Evolutionary conservation across 2,888 invertebrate species (phyloP), one percentile per base, ranked within the genome.

Genomic region (Apotomis turbidana): DNA sequence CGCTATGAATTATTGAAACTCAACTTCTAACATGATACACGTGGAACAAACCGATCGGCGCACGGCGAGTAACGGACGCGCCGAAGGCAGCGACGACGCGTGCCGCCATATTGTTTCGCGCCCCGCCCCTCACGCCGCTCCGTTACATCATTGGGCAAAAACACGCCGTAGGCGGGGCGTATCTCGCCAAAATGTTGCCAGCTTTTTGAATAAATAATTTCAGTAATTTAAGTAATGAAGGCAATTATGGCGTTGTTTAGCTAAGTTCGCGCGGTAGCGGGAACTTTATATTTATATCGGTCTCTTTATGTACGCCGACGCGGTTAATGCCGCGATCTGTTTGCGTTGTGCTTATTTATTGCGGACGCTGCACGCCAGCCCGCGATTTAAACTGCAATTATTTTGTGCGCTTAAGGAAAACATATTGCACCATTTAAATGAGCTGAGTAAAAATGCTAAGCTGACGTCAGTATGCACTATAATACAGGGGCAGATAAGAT

Each of bases 221-320:
- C 91, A 90, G 93, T 93, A 93, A 93, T 93, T 93, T 93, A 93
- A 93, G 93, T 93, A 93, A 93, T 93, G 93, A 93, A 93, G 93
- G 93, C 93, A 93, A 93, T 93, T 93, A 93, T 93, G 93, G 93
- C 92, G 93, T 93, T 93, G 93, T 93, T 93, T 93, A 93, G 93
- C 93, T 93, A 93, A 93, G 93, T 93, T 93, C 89, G 93, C 90
- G 92, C 90, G 90, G 90, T 90, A 87, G 90, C 89, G 90, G 87
- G 90, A 93, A 93, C 93, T 93, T 93, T 93, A 93, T 93, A 93
- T 93, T 93, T 93, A 93, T 93, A 91, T 87, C 84, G 90, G 85
- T 91, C 91, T 93, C 92, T 93, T 93, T 93, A 93, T 93, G 90
- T 93, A 93, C 90, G 92, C 90, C 90, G 91, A 90, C 90, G 90